Evolutionary conservation across 2,113 vertebrate genomes (phyloP).

Genomic region (Gavia stellata): DNA sequence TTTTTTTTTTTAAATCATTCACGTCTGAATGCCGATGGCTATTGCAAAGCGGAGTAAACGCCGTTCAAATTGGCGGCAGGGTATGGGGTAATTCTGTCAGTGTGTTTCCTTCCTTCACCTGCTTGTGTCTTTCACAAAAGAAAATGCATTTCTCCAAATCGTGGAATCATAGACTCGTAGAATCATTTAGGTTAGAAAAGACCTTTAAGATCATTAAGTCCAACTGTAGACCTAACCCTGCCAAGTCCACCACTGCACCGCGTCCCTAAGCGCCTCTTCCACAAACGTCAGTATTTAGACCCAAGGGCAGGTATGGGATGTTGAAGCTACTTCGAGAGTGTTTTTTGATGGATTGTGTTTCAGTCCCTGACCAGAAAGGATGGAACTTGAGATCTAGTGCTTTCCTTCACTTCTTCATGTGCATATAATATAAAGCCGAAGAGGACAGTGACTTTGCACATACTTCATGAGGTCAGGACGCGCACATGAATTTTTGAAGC

Average conservation of each 20-base stretch:
- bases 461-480: rapidly evolving
- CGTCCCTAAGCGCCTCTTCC: no score
- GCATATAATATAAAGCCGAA: rapidly evolving
- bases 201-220: no score
- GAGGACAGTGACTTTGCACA: rapidly evolving
- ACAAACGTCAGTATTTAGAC: rapidly evolving
- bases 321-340: not conserved
- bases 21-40: not conserved
- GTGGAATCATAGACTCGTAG: no score
- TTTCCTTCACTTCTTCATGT: rapidly evolving
- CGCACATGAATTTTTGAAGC: rapidly evolving
- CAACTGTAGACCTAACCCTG: no score
- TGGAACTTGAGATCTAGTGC: no score
- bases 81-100: rapidly evolving
- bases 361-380: not conserved
- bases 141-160: not conserved
- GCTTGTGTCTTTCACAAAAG: not conserved
- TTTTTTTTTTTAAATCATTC: not conserved
- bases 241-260: no score
- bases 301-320: not conserved
- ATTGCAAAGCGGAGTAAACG: rapidly evolving
- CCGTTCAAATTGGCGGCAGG: not conserved
- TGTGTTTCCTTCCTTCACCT: not conserved
- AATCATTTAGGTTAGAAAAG: no score
- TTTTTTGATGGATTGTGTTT: not conserved